Percentiles rank a stretch among this genome's conserved stretches.
phyloP scores from a whole-genome alignment of 1,140 invertebrate species.

The Drosophila obscura region DNA sequence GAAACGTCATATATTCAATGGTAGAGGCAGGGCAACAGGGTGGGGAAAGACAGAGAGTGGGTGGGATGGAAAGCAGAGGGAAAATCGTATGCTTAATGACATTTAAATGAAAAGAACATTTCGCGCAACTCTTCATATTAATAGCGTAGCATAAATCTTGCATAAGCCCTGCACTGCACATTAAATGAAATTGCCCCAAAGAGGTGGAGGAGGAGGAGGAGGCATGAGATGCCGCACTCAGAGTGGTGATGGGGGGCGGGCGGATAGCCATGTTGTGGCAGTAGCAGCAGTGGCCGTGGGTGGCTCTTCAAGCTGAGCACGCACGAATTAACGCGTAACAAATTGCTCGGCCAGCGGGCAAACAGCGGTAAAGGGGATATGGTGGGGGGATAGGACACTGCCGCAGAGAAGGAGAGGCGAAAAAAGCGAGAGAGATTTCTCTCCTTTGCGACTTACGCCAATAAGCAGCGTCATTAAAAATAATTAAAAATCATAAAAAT shows the following conservation, averaged over 20 bases:
- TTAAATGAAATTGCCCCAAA: slow-evolving; percentile 73
- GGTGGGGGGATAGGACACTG: neutral
- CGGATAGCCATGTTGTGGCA: slow-evolving; percentile 1
- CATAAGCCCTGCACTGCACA: slow-evolving; percentile 79
- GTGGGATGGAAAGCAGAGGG: slow-evolving; percentile 14
- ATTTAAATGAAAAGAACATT: slow-evolving; percentile 81
- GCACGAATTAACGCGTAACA: slow-evolving; percentile 81
- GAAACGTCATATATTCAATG: too few species aligned
- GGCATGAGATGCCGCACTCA: neutral
- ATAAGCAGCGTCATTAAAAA: slow-evolving; percentile 82
- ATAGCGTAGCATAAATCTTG: slow-evolving; percentile 74
- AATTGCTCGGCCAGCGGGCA: slow-evolving; percentile 66
- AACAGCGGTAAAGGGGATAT: neutral
- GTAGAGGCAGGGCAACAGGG: neutral
- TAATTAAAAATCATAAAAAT: slow-evolving; percentile 83
- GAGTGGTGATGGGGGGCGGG: neutral
- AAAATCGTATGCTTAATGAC: slow-evolving; percentile 79
- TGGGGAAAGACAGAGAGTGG: neutral
- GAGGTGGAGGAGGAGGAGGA: neutral
- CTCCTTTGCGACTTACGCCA: slow-evolving; percentile 26
- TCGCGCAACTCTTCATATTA: slow-evolving; percentile 81
- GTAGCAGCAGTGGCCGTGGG: slow-evolving; percentile 25
- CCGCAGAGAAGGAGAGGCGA: neutral
- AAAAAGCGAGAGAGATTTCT: slow-evolving; percentile 24
- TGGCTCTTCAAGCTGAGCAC: slow-evolving; percentile 68